Percentiles rank a stretch among this genome's conserved stretches.
Evolutionary conservation across 2,113 vertebrate species (phyloP).

Genomic region (Channa argus): DNA sequence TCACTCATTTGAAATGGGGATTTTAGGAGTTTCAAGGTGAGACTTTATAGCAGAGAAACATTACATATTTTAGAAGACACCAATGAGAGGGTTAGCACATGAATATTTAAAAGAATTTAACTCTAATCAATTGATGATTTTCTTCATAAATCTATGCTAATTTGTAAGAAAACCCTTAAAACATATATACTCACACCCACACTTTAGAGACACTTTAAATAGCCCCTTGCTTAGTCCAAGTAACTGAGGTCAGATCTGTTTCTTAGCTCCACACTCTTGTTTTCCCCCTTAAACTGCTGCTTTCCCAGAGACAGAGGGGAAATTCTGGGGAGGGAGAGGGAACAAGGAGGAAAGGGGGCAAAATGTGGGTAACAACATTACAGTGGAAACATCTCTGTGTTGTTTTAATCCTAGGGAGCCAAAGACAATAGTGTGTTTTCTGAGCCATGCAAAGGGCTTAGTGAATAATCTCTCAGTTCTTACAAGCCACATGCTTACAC

Average conservation of each 20-base stretch:
- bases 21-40: conserved; percentile 1
- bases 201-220: conserved; percentile 55
- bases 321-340: conserved; percentile 54
- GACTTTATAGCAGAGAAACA: neutral
- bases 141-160: neutral
- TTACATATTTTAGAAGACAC: neutral
- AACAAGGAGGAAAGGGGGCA: conserved; percentile 33
- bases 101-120: neutral
- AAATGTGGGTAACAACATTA: conserved; percentile 25
- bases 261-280: conserved; percentile 71
- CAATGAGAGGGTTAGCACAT: neutral
- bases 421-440: conserved; percentile 22
- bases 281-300: conserved; percentile 67
- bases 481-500: conserved; percentile 23
- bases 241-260: conserved; percentile 67
- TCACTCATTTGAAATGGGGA: conserved; percentile 1
- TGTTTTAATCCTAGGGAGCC: conserved; percentile 25
- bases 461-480: conserved; percentile 15
- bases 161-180: conserved; percentile 9
- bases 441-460: neutral
- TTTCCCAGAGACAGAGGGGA: conserved; percentile 70
- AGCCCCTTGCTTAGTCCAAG: conserved; percentile 57
- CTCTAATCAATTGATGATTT: neutral
- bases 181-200: conserved; percentile 61
- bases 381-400: conserved; percentile 4